Percentiles rank a stretch among this genome's conserved stretches.
phyloP scores from a whole-genome alignment of 2,797 vertebrate species.

The Coreius guichenoti region DNA sequence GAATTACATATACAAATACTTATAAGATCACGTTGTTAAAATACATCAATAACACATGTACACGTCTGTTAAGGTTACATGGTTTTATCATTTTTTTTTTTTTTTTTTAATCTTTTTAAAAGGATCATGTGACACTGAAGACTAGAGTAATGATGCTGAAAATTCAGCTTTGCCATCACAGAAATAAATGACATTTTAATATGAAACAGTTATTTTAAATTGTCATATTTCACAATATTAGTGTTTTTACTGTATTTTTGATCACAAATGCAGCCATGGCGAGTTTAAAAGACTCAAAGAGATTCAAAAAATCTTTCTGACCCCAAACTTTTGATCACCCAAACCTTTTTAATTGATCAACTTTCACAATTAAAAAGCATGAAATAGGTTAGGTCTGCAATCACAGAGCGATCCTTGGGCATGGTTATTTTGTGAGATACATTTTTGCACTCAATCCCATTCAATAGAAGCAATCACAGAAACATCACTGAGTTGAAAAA shows the following conservation, averaged over 20 bases:
- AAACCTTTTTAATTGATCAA: background rate
- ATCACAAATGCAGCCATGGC: background rate
- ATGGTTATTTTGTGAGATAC: conserved; percentile 4
- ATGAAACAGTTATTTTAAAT: background rate
- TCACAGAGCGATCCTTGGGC: background rate
- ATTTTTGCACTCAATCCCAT: conserved; percentile 21
- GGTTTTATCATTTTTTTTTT: background rate
- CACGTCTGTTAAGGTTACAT: background rate
- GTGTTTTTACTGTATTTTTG: background rate
- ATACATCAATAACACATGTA: too few relatives aligned
- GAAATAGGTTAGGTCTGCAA: background rate
- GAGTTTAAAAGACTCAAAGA: too few relatives aligned
- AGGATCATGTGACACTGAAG: background rate
- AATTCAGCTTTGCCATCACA: background rate
- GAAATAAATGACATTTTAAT: background rate
- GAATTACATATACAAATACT: too few relatives aligned
- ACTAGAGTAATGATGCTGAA: background rate
- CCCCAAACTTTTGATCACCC: too few relatives aligned
- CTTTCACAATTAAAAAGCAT: background rate
- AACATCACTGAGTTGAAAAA: conserved; percentile 1
- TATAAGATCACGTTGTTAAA: too few relatives aligned
- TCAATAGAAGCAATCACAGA: conserved; percentile 41
- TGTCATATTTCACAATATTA: background rate
- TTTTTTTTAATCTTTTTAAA: background rate
- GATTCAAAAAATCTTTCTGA: too few relatives aligned